A percentile compares a stretch with the other conserved stretches of the same genome.
These are phyloP conservation scores for Trogon surrucura DNA, from an alignment of 2,113 vertebrate genomes.

Conservation along the genomic window DNA sequence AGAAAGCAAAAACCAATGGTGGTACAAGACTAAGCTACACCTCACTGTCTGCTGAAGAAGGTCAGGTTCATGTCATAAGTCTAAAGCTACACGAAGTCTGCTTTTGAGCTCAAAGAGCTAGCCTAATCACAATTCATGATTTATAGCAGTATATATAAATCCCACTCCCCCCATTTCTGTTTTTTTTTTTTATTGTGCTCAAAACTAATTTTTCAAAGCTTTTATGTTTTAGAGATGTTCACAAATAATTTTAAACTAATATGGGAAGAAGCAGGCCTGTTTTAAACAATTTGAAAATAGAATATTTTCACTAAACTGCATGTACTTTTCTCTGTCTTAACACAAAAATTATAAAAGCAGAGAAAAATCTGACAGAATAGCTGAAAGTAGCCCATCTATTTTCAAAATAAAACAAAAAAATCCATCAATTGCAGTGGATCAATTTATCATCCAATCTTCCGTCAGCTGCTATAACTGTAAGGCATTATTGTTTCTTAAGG, in stretches of 20 bases:
- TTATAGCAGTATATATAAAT: background rate
- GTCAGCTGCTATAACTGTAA: background rate
- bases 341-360: background rate
- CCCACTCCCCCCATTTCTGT: fast-evolving
- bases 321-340: background rate
- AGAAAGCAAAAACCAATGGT: background rate
- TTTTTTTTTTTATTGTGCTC: no score
- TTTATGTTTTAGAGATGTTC: background rate
- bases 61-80: background rate
- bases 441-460: background rate
- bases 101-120: background rate
- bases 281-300: background rate
- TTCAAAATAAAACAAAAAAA: background rate
- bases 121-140: background rate
- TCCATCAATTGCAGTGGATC: background rate
- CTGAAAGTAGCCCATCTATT: background rate
- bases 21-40: background rate
- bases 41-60: background rate
- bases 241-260: background rate
- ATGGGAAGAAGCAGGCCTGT: background rate
- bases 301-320: background rate
- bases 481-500: background rate
- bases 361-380: background rate
- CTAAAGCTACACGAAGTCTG: background rate
- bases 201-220: no score